Percentiles rank a stretch among this genome's conserved stretches.
Evolutionary conservation across 2,113 vertebrate genomes (phyloP).

Genomic region (Micronycteris hirsuta): DNA sequence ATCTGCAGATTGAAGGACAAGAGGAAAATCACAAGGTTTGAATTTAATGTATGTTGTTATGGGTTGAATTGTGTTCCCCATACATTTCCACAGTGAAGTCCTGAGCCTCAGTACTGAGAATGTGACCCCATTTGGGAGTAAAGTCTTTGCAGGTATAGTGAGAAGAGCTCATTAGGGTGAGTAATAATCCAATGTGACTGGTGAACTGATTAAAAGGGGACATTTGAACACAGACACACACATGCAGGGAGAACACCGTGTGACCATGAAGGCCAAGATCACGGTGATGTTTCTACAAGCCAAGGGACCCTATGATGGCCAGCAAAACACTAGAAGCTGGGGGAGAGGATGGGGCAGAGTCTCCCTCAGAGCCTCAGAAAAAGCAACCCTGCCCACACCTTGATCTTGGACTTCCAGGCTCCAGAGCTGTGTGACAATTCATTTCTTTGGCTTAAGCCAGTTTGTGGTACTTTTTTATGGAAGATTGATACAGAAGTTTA

Average conservation of each 20-base stretch:
- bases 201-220: neutral
- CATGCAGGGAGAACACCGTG: neutral
- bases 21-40: neutral
- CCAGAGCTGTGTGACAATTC: accelerated
- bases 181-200: neutral
- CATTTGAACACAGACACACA: neutral
- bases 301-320: too few species aligned
- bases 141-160: neutral
- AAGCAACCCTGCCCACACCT: neutral
- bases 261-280: neutral
- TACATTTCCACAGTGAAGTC: neutral
- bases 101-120: neutral
- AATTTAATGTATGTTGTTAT: neutral
- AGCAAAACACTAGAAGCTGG: neutral
- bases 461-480: neutral
- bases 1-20: neutral
- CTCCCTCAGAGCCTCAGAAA: neutral
- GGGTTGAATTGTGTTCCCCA: neutral
- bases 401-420: neutral
- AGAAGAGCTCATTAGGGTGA: too few species aligned
- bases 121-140: neutral
- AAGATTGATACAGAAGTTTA: neutral
- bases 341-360: neutral
- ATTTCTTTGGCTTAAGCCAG: neutral
- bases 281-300: neutral